Evolutionary conservation across 92 coral and sea anemone species (phyloP), one percentile per base, ranked within the genome.

Genomic region (Epizoanthus stellaris): DNA sequence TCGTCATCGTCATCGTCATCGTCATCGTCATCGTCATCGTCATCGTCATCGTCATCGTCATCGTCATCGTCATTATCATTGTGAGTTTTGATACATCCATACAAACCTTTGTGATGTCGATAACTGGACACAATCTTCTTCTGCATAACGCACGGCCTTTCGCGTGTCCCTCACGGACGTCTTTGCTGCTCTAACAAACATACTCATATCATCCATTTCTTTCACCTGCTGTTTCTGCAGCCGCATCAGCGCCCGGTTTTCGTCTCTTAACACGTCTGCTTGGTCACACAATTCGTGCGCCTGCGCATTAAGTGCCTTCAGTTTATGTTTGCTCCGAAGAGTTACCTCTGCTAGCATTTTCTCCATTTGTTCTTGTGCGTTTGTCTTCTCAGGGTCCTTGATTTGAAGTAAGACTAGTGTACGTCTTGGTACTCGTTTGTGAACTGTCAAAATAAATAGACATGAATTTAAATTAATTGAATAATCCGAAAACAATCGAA

Each of bases 311-410:
- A 79, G 70, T 11, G 67, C 60, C 52, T 63, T 79, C 5, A 79
- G 60, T 62, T 79, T 79, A 16, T 79, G 83, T 9, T 61, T 59
- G 61, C 83, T 79, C 39, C 83, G 83, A 20, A 79, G 83, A 11
- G 83, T 62, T 40, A 79, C 83, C 19, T 79, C 83, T 39, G 67
- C 71, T 0, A 79, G 83, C 45, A 79, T 63, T 62, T 79, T 79
- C 45, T 79, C 83, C 83, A 79, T 79, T 63, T 79, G 83, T 40
- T 61, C 11, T 20, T 38, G 56, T 10, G 72, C 45, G 58, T 49
- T 12, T 15, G 83, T 79, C 53, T 79, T 79, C 61, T 79, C 65
- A 5, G 83, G 72, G 11, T 17, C 4, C 49, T 62, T 79, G 21
- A 58, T 63, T 21, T 62, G 83, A 39, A 79, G 83, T 79, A 79